Evolutionary conservation across 2,113 vertebrate genomes (phyloP), one percentile per base, ranked within the genome.

Genomic region (Microtus pennsylvanicus): DNA sequence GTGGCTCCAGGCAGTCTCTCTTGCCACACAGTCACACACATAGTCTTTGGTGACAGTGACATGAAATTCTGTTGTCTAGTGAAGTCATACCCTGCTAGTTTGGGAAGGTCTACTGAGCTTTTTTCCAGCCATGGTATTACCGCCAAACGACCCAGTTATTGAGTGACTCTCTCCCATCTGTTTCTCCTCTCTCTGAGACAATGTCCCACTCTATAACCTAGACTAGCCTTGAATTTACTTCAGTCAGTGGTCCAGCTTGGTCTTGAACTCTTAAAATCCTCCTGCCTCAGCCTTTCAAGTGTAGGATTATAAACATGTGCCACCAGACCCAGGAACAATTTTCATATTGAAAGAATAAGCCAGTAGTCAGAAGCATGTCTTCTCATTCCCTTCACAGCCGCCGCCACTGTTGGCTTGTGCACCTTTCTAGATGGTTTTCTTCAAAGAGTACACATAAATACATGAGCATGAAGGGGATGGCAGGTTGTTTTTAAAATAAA

Each of bases 401-500:
- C 47, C 26, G 8, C n/a, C 19, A 8, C 30, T 38, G 61, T 35
- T 3, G 85, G 19, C 8, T 11, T 28, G 38, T 4, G 22, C 28
- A 1, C 77, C 35, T 95, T 94, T 77, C 58, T 33, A 82, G 90
- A 65, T 13, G 33, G 61, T 55, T 77, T 77, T 50, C 75, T 58
- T 1, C 55, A 67, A 92, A 78, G 86, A 47, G 47, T 11, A 65
- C 45, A 45, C 90, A 94, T 74, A 92, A 92, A 90, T 86, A 42
- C 33, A 72, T 38, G 58, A 10, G 69, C 45, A 58, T 19, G 63
- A 24, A 3, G 88, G 14, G 70, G 24, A 24, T 45, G 17, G 55
- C n/a, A 30, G 78, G 47, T 85, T 94, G 92, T 86, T 96, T 97
- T 91, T 80, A 87, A 97, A 96, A 96, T 94, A 95, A 94, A 96